phyloP scores from a whole-genome alignment of 2,113 vertebrate genomes.

The Tragelaphus imberbis region DNA sequence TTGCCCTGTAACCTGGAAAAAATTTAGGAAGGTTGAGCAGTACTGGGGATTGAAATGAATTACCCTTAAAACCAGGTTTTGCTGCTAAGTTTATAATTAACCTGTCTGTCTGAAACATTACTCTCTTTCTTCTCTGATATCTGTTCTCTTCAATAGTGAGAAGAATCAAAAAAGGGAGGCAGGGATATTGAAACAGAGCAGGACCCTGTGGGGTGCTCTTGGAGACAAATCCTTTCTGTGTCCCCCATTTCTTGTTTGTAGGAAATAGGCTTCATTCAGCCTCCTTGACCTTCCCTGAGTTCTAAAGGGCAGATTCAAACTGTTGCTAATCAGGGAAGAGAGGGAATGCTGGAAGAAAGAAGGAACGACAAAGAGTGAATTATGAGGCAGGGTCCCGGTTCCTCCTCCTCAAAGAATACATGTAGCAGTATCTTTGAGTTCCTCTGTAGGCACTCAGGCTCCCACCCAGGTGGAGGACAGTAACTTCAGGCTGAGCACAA shows the following conservation, averaged over 20 bases:
- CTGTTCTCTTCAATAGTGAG: not conserved
- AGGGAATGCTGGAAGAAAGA: not conserved
- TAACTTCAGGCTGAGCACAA: not conserved
- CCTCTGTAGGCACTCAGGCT: not conserved
- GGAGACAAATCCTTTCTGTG: not conserved
- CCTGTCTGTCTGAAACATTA: not conserved
- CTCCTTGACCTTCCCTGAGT: not conserved
- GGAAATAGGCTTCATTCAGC: not conserved
- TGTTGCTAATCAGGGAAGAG: not conserved
- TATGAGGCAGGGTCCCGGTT: not conserved
- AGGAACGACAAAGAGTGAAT: not conserved
- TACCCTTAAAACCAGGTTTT: not conserved
- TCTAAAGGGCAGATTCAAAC: not conserved
- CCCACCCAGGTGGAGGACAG: not conserved
- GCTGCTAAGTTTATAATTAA: not conserved
- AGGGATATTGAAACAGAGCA: not conserved
- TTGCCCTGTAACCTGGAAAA: not conserved
- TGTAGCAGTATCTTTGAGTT: not conserved
- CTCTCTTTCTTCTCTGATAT: not conserved
- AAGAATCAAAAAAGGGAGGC: not conserved
- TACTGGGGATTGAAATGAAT: not conserved
- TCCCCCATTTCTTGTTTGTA: not conserved
- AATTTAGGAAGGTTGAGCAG: not conserved
- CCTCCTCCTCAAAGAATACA: not conserved
- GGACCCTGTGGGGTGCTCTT: not conserved